Evolutionary conservation across 1,140 invertebrate species (phyloP).

Genomic region (Argopecten irradians): DNA sequence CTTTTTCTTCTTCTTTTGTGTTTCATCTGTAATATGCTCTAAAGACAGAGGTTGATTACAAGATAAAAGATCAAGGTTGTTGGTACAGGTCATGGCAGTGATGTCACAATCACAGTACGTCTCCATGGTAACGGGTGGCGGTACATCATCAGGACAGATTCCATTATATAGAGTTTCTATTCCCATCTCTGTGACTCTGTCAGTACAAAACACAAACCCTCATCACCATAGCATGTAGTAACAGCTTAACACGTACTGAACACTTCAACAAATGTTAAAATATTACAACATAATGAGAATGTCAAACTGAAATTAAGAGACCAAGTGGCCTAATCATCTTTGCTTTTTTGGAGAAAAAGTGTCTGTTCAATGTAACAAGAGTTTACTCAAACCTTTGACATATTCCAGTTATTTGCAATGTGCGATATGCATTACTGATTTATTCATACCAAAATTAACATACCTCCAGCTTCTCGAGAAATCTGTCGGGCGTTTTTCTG

Average conservation of each 20-base stretch:
- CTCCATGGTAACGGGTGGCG: not conserved
- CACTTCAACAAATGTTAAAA: too few species aligned
- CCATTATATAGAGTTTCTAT: conserved; percentile 56
- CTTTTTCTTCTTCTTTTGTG: not conserved
- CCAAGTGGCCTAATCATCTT: too few species aligned
- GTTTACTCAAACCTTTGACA: too few species aligned
- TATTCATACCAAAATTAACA: not conserved
- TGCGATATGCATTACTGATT: not conserved
- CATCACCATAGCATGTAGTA: too few species aligned
- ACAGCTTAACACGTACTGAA: too few species aligned
- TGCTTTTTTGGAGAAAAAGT: too few species aligned
- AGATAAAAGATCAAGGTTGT: conserved; percentile 50
- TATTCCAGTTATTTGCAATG: not conserved
- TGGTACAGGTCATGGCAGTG: conserved; percentile 42
- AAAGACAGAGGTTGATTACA: conserved; percentile 39
- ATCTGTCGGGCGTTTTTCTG: conserved; percentile 45
- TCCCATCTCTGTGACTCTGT: conserved; percentile 32
- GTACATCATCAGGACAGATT: conserved; percentile 46
- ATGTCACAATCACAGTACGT: conserved; percentile 61
- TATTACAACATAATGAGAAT: too few species aligned
- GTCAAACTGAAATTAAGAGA: too few species aligned
- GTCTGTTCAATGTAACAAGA: too few species aligned
- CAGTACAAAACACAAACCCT: not conserved
- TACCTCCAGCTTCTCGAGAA: conserved; percentile 63
- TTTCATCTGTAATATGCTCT: not conserved